Evolutionary conservation across 2,797 vertebrate genomes (phyloP).

Genomic region (Carduelis carduelis): DNA sequence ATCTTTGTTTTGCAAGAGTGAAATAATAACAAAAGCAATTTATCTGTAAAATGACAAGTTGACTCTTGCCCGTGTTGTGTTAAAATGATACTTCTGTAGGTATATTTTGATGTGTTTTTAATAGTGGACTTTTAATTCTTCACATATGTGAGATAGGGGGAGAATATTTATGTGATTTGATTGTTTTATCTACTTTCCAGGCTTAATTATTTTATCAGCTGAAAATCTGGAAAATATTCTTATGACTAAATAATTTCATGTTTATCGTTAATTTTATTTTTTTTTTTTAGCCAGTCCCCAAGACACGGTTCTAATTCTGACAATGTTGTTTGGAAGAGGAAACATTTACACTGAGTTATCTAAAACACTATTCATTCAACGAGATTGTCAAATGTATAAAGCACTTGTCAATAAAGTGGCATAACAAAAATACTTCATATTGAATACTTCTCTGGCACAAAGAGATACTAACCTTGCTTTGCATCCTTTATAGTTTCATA

Average conservation of each 20-base stretch:
- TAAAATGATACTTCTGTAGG: slow-evolving; percentile 20
- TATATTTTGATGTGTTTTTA: neutral
- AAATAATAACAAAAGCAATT: slow-evolving; percentile 32
- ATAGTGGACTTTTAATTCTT: slow-evolving; percentile 48
- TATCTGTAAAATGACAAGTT: neutral
- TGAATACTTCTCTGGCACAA: neutral
- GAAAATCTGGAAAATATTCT: slow-evolving; percentile 69
- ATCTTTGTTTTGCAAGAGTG: slow-evolving; percentile 13
- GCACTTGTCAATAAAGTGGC: neutral
- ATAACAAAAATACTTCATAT: neutral
- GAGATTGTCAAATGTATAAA: neutral
- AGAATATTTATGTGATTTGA: slow-evolving; percentile 56
- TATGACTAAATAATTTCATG: slow-evolving; percentile 56
- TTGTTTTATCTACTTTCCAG: slow-evolving; percentile 66
- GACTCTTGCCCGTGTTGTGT: neutral
- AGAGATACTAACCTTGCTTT: neutral
- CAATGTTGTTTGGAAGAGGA: slow-evolving; percentile 46
- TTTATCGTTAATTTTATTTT: slow-evolving; percentile 58
- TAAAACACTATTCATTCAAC: neutral
- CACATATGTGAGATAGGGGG: slow-evolving; percentile 5
- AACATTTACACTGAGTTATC: slow-evolving; percentile 21
- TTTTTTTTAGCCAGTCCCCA: slow-evolving; percentile 51
- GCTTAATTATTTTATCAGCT: slow-evolving; percentile 73
- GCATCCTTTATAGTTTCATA: neutral
- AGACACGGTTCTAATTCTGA: slow-evolving; percentile 64